A percentile compares a stretch with the other conserved stretches of the same genome.
Evolutionary conservation across 1,140 invertebrate genomes (phyloP).

Genomic region (Psix sp.): DNA sequence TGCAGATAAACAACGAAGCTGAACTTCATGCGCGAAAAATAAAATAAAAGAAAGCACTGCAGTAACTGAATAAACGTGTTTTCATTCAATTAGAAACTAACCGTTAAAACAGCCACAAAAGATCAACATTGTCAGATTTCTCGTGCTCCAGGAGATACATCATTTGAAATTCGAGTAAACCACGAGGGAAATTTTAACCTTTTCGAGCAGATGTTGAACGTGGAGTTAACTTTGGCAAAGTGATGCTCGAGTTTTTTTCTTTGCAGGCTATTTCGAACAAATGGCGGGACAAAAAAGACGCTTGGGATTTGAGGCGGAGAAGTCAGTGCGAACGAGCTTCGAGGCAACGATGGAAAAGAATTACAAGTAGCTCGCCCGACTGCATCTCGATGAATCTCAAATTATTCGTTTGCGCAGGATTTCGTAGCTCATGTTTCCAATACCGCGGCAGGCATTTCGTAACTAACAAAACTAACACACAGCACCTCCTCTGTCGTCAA

Average conservation of each 20-base stretch:
- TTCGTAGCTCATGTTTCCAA: slow-evolving; percentile 31
- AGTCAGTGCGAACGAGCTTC: slow-evolving; percentile 30
- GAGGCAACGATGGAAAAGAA: slow-evolving; percentile 70
- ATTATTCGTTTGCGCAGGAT: slow-evolving; percentile 69
- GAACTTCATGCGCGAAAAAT: background rate
- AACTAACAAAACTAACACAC: too few relatives aligned
- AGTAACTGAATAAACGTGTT: slow-evolving; percentile 9
- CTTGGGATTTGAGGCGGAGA: slow-evolving; percentile 45
- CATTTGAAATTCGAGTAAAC: slow-evolving; percentile 67
- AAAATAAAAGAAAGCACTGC: background rate
- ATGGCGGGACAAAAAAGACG: slow-evolving; percentile 66
- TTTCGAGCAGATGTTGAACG: slow-evolving; percentile 71
- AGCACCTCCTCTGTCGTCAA: too few relatives aligned
- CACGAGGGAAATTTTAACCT: slow-evolving; percentile 74
- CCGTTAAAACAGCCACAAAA: slow-evolving; percentile 24
- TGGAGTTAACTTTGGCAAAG: slow-evolving; percentile 70
- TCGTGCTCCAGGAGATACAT: slow-evolving; percentile 62
- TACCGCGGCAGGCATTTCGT: too few relatives aligned
- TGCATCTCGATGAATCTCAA: slow-evolving; percentile 75
- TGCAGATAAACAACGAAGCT: background rate
- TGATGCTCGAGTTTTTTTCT: slow-evolving; percentile 53
- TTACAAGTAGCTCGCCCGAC: slow-evolving; percentile 73
- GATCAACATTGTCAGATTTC: slow-evolving; percentile 63
- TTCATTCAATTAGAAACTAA: slow-evolving; percentile 23
- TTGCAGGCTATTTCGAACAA: slow-evolving; percentile 66